Evolutionary conservation across 2,113 vertebrate genomes (phyloP).

Genomic region (Nettapus auritus): DNA sequence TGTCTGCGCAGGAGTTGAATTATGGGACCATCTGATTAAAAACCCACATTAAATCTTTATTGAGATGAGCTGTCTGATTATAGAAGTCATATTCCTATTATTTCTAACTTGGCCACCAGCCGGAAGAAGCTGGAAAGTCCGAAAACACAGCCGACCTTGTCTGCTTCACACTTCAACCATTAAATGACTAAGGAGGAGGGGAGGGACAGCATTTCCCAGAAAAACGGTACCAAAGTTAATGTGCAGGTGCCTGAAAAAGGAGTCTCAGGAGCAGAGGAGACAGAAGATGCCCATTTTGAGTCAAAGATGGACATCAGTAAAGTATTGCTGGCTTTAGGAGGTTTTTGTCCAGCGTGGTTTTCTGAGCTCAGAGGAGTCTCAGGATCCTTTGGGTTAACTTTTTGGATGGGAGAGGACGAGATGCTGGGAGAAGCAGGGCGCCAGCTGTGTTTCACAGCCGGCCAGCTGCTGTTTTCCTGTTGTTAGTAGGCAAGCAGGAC

Average conservation of each 20-base stretch:
- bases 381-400: not conserved
- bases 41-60: slow-evolving; percentile 6
- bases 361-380: not conserved
- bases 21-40: slow-evolving; percentile 35
- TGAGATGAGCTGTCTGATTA: slow-evolving; percentile 30
- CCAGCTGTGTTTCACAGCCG: slow-evolving; percentile 41
- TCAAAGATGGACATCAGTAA: not conserved
- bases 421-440: not conserved
- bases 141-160: not conserved
- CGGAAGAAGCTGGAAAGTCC: not conserved
- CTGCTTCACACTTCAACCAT: not conserved
- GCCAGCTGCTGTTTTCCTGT: slow-evolving; percentile 17
- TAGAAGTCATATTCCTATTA: slow-evolving; percentile 12
- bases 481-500: not conserved
- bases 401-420: not conserved
- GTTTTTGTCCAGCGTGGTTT: not conserved
- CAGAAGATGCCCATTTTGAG: not conserved
- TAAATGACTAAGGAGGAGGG: not conserved
- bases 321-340: accelerated
- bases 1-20: not conserved
- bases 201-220: not conserved
- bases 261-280: not conserved
- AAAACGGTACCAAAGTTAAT: not conserved
- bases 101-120: not conserved
- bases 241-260: not conserved